Percentiles rank a stretch among this genome's conserved stretches.
phyloP scores from a whole-genome alignment of 2,113 vertebrate species.

The Phyllostomus discolor region DNA sequence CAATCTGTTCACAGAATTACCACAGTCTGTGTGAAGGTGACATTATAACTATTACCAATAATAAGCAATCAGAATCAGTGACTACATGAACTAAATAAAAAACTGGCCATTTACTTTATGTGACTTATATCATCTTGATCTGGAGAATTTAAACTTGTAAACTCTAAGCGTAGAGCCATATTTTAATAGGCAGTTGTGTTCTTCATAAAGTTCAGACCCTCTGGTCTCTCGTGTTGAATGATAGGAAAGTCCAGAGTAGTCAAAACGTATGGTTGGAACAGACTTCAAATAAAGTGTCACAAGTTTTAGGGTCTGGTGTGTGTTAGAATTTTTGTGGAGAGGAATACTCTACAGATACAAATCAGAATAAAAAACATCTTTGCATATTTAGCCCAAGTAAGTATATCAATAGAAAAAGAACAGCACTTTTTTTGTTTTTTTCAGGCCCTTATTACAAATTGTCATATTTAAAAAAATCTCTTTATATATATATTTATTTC shows the following conservation, averaged over 20 bases:
- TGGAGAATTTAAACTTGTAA: not conserved
- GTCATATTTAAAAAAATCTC: not conserved
- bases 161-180: not conserved
- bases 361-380: not conserved
- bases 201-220: not conserved
- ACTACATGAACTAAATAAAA: not conserved
- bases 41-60: not conserved
- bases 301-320: not conserved
- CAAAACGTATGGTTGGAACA: not conserved
- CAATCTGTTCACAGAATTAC: not conserved
- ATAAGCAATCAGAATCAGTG: not conserved
- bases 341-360: not conserved
- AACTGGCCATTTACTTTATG: not conserved
- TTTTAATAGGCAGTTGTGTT: not conserved
- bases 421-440: not conserved
- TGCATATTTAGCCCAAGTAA: not conserved
- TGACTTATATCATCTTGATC: not conserved
- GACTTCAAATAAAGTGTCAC: not conserved
- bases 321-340: not conserved
- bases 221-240: not conserved
- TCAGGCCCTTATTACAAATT: not conserved
- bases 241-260: not conserved
- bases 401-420: not conserved
- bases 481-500: not conserved
- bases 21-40: not conserved